These are phyloP conservation scores for Takifugu flavidus DNA, from an alignment of 2,113 vertebrate genomes.

Conservation along the genomic window DNA sequence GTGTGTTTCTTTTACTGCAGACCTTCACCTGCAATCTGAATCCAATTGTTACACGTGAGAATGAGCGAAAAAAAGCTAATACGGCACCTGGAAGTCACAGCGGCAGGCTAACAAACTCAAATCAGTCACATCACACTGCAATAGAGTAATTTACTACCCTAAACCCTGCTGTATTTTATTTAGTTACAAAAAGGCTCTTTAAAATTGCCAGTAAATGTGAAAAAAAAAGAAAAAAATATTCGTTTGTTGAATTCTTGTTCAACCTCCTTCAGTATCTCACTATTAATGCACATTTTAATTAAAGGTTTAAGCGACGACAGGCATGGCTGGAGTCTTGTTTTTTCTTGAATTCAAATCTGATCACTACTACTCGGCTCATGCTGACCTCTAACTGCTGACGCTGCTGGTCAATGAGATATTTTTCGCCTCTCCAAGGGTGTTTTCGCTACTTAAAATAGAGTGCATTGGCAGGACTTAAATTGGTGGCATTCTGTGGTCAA, in stretches of 20 bases:
- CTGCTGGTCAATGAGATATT: constrained; percentile 83
- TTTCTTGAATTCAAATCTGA: constrained; percentile 47
- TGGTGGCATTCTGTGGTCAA: constrained; percentile 91
- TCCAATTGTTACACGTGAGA: too few species aligned
- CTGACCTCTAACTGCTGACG: constrained; percentile 93
- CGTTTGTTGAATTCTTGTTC: background rate
- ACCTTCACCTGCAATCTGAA: too few species aligned
- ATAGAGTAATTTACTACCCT: too few species aligned
- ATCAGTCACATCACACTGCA: too few species aligned
- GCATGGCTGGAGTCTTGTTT: constrained; percentile 81
- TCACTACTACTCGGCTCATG: constrained; percentile 82
- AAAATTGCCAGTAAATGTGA: too few species aligned
- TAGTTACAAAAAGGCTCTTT: too few species aligned
- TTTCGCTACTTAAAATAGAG: constrained; percentile 86
- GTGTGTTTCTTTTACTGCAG: too few species aligned
- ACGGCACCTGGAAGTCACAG: too few species aligned
- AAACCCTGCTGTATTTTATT: too few species aligned
- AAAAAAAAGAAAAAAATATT: background rate
- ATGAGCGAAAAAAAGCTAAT: too few species aligned
- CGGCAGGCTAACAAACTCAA: too few species aligned
- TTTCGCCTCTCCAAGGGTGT: constrained; percentile 82
- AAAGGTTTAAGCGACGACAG: constrained; percentile 86
- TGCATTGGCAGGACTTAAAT: constrained; percentile 98
- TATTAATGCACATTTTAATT: constrained; percentile 81
- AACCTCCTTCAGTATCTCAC: constrained; percentile 15